These are phyloP conservation scores for Castor canadensis DNA, from an alignment of 2,113 vertebrate genomes.

Conservation along the genomic window DNA sequence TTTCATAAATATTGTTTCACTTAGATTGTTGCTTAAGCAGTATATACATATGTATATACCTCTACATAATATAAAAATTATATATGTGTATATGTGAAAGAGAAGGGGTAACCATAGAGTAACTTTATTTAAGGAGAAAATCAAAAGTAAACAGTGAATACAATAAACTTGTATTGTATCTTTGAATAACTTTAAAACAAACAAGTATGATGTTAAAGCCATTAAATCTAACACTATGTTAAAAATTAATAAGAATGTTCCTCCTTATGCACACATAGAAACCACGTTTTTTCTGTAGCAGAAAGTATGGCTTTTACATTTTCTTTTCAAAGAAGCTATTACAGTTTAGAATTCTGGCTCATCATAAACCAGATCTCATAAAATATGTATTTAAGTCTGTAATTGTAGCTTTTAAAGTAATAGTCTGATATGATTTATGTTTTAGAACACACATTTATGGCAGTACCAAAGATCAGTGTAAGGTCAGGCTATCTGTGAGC, in stretches of 20 bases:
- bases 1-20: constrained; percentile 68
- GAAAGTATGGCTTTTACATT: neutral
- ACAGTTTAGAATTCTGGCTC: neutral
- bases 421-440: neutral
- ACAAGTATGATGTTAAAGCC: neutral
- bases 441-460: neutral
- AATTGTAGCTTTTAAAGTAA: constrained; percentile 25
- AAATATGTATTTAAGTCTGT: constrained; percentile 29
- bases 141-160: neutral
- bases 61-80: neutral
- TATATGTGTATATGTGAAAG: neutral
- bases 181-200: constrained; percentile 10
- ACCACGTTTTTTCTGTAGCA: neutral
- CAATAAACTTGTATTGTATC: neutral
- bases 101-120: neutral
- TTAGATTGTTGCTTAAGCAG: constrained; percentile 30
- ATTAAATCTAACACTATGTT: neutral
- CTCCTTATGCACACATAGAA: neutral
- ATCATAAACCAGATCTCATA: neutral
- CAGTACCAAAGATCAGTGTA: neutral
- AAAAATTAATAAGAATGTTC: neutral
- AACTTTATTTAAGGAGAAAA: constrained; percentile 22
- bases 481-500: neutral
- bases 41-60: neutral
- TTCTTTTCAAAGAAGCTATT: neutral